phyloP scores from a whole-genome alignment of 2,797 vertebrate species.

The Lithobates sylvaticus region DNA sequence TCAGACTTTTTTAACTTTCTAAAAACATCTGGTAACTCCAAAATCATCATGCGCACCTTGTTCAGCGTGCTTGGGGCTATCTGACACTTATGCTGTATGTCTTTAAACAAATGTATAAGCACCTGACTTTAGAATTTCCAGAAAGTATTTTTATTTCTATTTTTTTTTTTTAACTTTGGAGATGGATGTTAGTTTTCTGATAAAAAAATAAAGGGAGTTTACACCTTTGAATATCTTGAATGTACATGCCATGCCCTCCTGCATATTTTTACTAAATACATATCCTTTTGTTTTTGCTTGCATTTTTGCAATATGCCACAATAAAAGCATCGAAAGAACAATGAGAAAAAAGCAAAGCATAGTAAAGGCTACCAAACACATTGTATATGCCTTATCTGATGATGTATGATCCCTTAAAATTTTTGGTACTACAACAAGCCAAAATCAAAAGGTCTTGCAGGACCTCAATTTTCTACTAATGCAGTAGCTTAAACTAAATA shows the following conservation, averaged over 20 bases:
- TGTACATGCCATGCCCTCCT: too few species aligned
- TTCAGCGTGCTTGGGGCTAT: neutral
- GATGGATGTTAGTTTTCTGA: neutral
- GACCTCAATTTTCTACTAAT: neutral
- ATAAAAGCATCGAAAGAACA: too few species aligned
- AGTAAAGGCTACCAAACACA: too few species aligned
- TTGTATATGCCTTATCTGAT: neutral
- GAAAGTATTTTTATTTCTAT: constrained; percentile 3
- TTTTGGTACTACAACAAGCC: neutral
- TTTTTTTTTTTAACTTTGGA: too few species aligned
- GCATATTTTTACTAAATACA: too few species aligned
- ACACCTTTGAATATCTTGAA: neutral
- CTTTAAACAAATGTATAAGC: neutral
- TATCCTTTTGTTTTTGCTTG: too few species aligned
- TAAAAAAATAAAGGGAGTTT: neutral
- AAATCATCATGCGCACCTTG: neutral
- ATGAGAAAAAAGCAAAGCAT: too few species aligned
- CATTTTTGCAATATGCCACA: too few species aligned
- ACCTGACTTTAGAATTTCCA: neutral
- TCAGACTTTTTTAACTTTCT: neutral
- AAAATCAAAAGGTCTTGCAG: neutral
- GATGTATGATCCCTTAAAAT: neutral
- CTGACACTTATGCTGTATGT: neutral
- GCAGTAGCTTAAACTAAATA: neutral
- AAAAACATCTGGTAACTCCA: neutral